A percentile compares a stretch with the other conserved stretches of the same genome.
Conservation (phyloP, 2,113 vertebrate species). For the Prunella himalayana region DNA sequence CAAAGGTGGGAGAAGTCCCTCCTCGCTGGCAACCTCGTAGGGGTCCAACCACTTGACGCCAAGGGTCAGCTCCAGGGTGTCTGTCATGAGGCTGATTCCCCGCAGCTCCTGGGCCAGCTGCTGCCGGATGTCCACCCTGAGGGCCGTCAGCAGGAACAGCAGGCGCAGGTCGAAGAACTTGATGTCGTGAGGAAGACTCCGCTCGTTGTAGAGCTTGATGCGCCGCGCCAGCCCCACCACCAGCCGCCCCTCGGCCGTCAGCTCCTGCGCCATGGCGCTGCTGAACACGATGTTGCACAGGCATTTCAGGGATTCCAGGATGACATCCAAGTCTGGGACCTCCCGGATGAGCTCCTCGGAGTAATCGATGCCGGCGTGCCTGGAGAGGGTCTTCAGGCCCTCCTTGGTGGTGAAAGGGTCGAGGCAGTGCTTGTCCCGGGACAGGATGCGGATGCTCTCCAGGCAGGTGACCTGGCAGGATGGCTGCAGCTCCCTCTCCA, state of each 20-base stretch:
- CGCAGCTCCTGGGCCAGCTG: constrained; percentile 85
- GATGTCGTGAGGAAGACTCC: constrained; percentile 80
- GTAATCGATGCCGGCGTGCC: constrained; percentile 71
- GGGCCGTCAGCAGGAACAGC: constrained; percentile 86
- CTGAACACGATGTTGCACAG: constrained; percentile 91
- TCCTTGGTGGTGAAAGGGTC: constrained; percentile 74
- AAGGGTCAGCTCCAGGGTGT: constrained; percentile 81
- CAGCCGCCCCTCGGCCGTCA: constrained; percentile 75
- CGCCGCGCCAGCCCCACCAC: constrained; percentile 79
- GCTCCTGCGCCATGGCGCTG: constrained; percentile 78
- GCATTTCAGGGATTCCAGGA: constrained; percentile 88
- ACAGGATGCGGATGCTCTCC: constrained; percentile 88
- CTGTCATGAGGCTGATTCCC: constrained; percentile 77
- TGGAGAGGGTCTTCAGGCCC: constrained; percentile 79
- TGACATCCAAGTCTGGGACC: constrained; percentile 79
- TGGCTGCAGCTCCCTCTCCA: constrained; percentile 82
- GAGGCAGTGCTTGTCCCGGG: constrained; percentile 84
- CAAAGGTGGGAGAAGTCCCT: constrained; percentile 56
- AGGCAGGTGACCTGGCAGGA: constrained; percentile 85
- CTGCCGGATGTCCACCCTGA: constrained; percentile 80
- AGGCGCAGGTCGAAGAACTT: constrained; percentile 90
- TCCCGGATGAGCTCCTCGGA: constrained; percentile 56
- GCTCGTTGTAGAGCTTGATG: constrained; percentile 76
- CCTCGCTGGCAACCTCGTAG: constrained; percentile 67
- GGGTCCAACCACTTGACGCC: constrained; percentile 77